Percentiles rank a stretch among this genome's conserved stretches.
These are phyloP conservation scores for Erythrolamprus reginae DNA, from an alignment of 2,113 vertebrate genomes.

Conservation along the genomic window DNA sequence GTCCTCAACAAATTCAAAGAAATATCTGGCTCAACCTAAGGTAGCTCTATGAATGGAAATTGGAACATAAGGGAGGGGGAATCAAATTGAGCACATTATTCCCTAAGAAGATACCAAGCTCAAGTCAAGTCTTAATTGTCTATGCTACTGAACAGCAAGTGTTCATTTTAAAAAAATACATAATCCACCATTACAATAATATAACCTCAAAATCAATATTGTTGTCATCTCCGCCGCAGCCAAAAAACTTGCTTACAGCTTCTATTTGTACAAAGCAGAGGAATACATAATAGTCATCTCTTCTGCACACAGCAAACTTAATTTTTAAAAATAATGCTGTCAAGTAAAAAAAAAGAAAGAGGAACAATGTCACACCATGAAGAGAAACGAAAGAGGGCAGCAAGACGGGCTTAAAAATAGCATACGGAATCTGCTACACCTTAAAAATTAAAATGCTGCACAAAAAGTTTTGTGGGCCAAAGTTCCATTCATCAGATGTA, in stretches of 20 bases:
- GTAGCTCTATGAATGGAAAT: not conserved
- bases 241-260: not conserved
- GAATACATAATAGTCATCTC: not conserved
- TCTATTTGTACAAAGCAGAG: not conserved
- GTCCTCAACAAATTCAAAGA: not conserved
- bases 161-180: not conserved
- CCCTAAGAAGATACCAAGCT: not conserved
- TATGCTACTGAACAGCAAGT: not conserved
- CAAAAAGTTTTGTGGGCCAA: not conserved
- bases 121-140: not conserved
- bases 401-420: not conserved
- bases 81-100: no score
- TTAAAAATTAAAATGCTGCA: not conserved
- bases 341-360: not conserved
- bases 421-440: not conserved
- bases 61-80: not conserved
- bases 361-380: not conserved
- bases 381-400: not conserved
- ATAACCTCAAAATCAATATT: not conserved
- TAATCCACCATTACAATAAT: not conserved
- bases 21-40: not conserved
- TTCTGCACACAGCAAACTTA: not conserved
- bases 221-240: not conserved
- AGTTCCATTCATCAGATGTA: not conserved
- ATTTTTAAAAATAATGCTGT: not conserved